These are phyloP conservation scores for Notarius quadriscutis DNA, from an alignment of 2,113 vertebrate species.

Conservation along the genomic window DNA sequence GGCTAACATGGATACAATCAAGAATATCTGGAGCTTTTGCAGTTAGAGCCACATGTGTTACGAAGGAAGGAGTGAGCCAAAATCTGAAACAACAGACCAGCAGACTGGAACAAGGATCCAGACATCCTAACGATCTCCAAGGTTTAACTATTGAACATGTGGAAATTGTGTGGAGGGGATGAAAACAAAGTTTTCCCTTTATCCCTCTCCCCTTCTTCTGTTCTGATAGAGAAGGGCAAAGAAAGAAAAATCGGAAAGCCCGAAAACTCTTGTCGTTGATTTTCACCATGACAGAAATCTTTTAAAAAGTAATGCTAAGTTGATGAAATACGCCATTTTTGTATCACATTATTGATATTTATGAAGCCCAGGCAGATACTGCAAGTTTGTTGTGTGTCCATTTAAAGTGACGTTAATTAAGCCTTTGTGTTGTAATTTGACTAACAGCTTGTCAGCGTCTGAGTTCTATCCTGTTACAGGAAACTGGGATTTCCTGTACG, in stretches of 20 bases:
- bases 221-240: background rate
- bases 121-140: conserved; percentile 69
- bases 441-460: background rate
- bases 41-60: conserved; percentile 68
- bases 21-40: conserved; percentile 59
- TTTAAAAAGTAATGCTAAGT: background rate
- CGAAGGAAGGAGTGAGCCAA: conserved; percentile 60
- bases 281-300: background rate
- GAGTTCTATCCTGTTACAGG: conserved; percentile 51
- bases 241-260: background rate
- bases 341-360: background rate
- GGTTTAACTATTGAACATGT: conserved; percentile 64
- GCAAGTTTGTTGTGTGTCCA: conserved; percentile 10
- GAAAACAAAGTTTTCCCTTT: conserved; percentile 38
- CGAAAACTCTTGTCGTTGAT: background rate
- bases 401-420: conserved; percentile 19
- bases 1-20: conserved; percentile 31
- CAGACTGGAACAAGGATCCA: conserved; percentile 64
- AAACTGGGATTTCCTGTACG: conserved; percentile 54
- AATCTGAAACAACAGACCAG: conserved; percentile 67
- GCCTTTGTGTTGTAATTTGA: background rate
- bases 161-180: conserved; percentile 50
- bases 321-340: background rate
- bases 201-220: background rate
- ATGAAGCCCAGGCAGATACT: background rate